Evolutionary conservation across 1,140 invertebrate genomes (phyloP).

Genomic region (Pygmarrhopalites habei): DNA sequence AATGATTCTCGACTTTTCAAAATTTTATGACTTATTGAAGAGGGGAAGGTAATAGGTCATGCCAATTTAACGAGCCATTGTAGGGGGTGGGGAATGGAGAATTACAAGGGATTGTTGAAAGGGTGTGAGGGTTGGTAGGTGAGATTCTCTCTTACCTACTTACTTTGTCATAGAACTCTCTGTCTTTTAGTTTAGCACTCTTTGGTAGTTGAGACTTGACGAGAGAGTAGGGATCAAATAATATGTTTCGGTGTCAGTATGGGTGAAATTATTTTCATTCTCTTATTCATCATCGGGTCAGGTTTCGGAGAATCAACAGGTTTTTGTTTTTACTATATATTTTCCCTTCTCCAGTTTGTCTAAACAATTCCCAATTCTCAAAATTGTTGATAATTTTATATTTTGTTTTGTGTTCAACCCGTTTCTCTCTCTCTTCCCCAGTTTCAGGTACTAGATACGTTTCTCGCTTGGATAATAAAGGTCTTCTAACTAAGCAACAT

Average conservation of each 20-base stretch:
- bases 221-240: too few species aligned
- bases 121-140: too few species aligned
- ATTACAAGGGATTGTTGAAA: not conserved
- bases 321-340: not conserved
- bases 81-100: not conserved
- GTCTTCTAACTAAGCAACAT: constrained; percentile 1
- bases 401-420: too few species aligned
- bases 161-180: constrained; percentile 6
- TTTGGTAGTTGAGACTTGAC: constrained; percentile 17
- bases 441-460: constrained; percentile 15
- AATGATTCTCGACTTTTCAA: not conserved
- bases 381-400: too few species aligned
- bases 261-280: constrained; percentile 11
- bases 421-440: not conserved
- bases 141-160: constrained; percentile 13
- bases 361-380: too few species aligned
- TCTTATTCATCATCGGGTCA: constrained; percentile 10
- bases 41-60: not conserved
- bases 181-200: not conserved
- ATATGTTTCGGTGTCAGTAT: constrained; percentile 16
- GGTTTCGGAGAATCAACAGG: constrained; percentile 17
- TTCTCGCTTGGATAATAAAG: constrained; percentile 13
- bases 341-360: not conserved
- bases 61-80: not conserved
- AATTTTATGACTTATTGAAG: not conserved